Evolutionary conservation across 2,888 invertebrate species (phyloP).

Genomic region (Zonitis immaculata): DNA sequence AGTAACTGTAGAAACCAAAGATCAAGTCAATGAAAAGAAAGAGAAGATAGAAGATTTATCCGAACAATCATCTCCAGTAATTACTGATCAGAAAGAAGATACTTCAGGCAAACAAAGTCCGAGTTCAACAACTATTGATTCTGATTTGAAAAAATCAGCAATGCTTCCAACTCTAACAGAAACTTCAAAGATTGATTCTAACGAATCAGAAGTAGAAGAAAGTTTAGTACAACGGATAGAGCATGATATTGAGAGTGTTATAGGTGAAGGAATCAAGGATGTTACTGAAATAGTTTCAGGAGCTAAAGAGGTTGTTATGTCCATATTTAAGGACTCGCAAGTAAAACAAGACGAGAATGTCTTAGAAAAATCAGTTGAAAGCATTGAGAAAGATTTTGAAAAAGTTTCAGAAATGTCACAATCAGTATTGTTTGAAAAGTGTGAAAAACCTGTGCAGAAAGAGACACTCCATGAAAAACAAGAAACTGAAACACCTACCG

Average conservation of each 20-base stretch:
- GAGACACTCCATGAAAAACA: no score
- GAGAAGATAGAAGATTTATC: background rate
- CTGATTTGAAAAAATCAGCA: background rate
- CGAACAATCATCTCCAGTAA: background rate
- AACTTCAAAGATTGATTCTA: no score
- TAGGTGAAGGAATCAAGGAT: constrained; percentile 9
- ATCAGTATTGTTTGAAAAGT: constrained; percentile 3
- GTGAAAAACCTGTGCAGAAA: background rate
- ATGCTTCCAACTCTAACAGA: background rate
- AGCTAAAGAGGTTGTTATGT: background rate
- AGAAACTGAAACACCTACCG: no score
- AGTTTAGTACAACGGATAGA: background rate
- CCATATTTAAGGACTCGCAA: background rate
- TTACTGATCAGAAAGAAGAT: background rate
- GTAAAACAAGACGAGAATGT: background rate
- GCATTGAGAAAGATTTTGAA: background rate
- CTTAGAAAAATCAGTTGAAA: constrained; percentile 4
- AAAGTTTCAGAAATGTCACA: constrained; percentile 6
- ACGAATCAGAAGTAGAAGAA: background rate
- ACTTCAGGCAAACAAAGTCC: background rate
- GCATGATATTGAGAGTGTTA: constrained; percentile 1
- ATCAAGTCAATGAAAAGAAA: background rate
- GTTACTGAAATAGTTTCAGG: background rate
- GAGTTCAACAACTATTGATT: background rate
- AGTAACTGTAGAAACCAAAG: background rate